Base-by-base conservation (phyloP, 2,888 invertebrate genomes). In the Trisateles emortualis region DNA sequence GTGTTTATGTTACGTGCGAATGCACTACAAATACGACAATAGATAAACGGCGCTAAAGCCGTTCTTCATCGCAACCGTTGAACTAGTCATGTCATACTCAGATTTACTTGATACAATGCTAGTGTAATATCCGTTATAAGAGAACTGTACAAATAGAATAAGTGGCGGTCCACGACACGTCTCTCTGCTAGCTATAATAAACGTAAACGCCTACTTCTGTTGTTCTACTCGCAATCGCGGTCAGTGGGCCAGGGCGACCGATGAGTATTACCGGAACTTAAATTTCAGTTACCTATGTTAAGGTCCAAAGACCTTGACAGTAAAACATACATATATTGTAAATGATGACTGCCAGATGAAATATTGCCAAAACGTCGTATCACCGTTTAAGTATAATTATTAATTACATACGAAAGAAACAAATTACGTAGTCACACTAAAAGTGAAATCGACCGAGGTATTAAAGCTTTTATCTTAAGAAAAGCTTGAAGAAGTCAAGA, bases 231-330 rank as follows among this genome's bases (percentile, higher is more conserved):
- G 72, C 61, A 63, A 90, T 83, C 78, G 84, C 88, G 90, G 91
- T 88, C 86, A 92, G 84, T 90, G 79, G 88, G 90, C 88, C 91
- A 90, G 78, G 89, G 87, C 78, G 79, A 83, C 72, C 80, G 81
- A 84, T 82, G 81, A 86, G 71, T 75, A 81, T 78, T 85, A 83
- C 86, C 89, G 88, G 90, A 90, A 88, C 86, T 83, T 74, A 63
- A 76, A 78, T 74, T 74, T 74, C 72, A 73, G 72, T 64, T 72
- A 72, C 72, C 70, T 74, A 77, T 72, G 71, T 74, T 72, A 67
- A 78, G 68, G 74, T 76, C 64, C 50, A 65, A 59, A 71, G 76
- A 75, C 83, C 81, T 84, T 83, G 81, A 75, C 76, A 78, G 70
- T 74, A 69, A 74, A 71, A 73, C 52, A 32, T 32, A 38, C 57